Evolutionary conservation across 2,113 vertebrate species (phyloP).

Genomic region (Anser cygnoides): DNA sequence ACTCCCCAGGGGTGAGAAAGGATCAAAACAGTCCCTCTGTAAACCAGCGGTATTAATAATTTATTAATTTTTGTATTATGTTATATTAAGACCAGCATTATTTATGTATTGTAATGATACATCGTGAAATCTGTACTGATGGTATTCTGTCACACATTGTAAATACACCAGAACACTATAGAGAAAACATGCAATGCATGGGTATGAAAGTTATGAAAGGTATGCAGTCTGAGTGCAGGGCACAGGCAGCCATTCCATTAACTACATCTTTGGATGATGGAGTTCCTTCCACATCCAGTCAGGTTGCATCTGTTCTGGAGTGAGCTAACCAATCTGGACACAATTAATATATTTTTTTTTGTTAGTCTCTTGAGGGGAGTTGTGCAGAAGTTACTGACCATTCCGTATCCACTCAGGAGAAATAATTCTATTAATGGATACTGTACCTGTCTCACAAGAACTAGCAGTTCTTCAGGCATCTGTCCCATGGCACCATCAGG

Average conservation of each 20-base stretch:
- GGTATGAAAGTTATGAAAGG: accelerated
- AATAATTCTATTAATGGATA: not conserved
- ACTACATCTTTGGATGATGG: not conserved
- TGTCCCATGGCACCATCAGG: not conserved
- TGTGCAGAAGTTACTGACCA: not conserved
- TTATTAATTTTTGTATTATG: constrained; percentile 51
- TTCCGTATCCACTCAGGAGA: not conserved
- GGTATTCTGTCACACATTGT: not conserved
- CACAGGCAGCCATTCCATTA: not conserved
- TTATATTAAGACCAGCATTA: not conserved
- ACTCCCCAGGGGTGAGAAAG: not conserved
- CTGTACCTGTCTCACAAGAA: not conserved
- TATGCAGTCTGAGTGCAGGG: not conserved
- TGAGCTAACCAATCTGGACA: accelerated
- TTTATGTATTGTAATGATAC: constrained; percentile 22
- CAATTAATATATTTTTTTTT: not conserved
- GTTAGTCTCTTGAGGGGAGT: not conserved
- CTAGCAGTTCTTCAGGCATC: not conserved
- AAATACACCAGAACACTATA: constrained; percentile 20
- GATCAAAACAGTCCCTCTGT: constrained; percentile 33
- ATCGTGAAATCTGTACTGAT: not conserved
- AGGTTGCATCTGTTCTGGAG: not conserved
- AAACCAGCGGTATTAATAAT: constrained; percentile 55
- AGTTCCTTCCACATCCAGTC: not conserved
- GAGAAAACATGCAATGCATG: not conserved